phyloP scores from a whole-genome alignment of 1,140 invertebrate species.

The Sycobia sp. region DNA sequence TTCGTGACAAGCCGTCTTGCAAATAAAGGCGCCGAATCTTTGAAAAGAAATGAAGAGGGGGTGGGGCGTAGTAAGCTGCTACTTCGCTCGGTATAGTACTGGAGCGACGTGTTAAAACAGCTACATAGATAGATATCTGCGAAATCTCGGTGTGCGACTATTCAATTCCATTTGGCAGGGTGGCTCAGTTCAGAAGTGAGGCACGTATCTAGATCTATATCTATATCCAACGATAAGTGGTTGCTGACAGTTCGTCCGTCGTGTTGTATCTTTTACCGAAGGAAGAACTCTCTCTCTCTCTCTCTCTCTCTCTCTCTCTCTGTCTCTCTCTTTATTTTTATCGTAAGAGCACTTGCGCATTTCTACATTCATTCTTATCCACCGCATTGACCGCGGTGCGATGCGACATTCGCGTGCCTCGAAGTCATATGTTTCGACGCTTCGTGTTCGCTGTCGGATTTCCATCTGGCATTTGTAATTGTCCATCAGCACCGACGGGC shows the following conservation, averaged over 20 bases:
- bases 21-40: not conserved
- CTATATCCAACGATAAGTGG: too few species aligned
- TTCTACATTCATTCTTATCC: too few species aligned
- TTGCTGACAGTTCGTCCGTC: constrained; percentile 2
- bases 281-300: not conserved
- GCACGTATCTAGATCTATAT: too few species aligned
- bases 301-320: not conserved
- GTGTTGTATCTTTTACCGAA: too few species aligned
- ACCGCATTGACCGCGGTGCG: too few species aligned
- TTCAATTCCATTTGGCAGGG: constrained; percentile 6
- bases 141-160: not conserved
- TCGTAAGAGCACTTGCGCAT: constrained; percentile 3
- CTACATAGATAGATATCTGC: constrained; percentile 10
- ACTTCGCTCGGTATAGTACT: too few species aligned
- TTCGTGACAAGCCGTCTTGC: not conserved
- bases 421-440: too few species aligned
- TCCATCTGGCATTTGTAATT: too few species aligned
- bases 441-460: too few species aligned
- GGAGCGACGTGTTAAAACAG: not conserved
- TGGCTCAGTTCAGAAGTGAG: not conserved
- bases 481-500: too few species aligned
- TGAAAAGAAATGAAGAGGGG: not conserved
- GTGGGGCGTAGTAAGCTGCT: not conserved
- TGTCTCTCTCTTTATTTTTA: not conserved
- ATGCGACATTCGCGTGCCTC: too few species aligned